Conservation (phyloP, 2,113 vertebrate species). For the Hydropotes inermis region DNA sequence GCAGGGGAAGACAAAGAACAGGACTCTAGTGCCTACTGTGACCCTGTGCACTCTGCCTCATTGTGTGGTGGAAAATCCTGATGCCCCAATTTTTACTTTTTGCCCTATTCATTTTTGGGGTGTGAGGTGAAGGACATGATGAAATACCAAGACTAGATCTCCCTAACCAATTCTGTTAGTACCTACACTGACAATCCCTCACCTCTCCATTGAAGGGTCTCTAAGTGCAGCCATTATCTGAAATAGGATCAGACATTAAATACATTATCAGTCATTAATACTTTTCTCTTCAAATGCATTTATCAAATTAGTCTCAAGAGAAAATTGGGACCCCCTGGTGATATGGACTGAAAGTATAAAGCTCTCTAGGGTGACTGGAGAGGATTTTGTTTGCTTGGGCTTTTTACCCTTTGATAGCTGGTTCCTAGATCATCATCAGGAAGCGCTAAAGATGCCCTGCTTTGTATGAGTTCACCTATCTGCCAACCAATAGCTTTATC, state of each 20-base stretch:
- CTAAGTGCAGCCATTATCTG: constrained; percentile 11
- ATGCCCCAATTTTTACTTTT: background rate
- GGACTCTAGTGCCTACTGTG: background rate
- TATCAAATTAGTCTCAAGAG: constrained; percentile 41
- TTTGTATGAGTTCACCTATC: background rate
- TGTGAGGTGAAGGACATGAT: background rate
- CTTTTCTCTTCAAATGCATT: constrained; percentile 31
- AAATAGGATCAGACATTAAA: background rate
- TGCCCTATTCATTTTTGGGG: background rate
- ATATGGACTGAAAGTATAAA: background rate
- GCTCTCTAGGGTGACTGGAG: background rate
- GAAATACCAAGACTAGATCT: background rate
- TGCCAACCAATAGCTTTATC: background rate
- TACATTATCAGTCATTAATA: constrained; percentile 55
- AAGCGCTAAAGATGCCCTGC: background rate
- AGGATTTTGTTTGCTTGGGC: background rate
- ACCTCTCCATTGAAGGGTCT: background rate
- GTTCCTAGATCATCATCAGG: background rate
- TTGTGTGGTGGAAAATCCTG: background rate
- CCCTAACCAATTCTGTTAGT: background rate
- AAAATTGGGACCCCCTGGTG: constrained; percentile 9
- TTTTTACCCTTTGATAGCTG: constrained; percentile 36
- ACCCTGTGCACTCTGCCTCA: background rate
- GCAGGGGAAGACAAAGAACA: background rate
- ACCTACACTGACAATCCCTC: background rate